Base-by-base conservation (phyloP, 2,113 vertebrate species). In the Strix uralensis region DNA sequence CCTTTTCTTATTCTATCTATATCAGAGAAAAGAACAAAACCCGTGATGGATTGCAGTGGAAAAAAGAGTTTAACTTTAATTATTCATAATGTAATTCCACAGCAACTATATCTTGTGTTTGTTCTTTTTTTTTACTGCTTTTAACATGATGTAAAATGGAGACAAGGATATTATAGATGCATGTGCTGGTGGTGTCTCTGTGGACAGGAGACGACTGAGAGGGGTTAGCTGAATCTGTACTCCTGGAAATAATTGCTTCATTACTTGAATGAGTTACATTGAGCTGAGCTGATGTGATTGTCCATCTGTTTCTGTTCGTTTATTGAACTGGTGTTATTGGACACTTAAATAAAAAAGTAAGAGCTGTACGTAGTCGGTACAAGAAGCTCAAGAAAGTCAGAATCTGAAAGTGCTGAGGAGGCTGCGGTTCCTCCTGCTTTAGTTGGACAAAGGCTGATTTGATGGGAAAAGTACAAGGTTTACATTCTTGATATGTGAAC, bases 211-310 rank as follows among this genome's bases (percentile, higher is more conserved):
- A 17, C 29, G 13, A 36, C 36, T 62, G 58, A 82, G 96, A 96
- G 82, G 65, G 57, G 62, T 95, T 85, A 84, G 66, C 17, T 86
- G 94, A 95, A 65, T 90, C 85, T 94, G 59, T 94, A 51, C 73
- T 96, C 86, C 79, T 89, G 87, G 71, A 92, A 97, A 94, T 95
- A 97, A 97, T 97, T 97, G 81, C 92, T 97, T 97, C 96, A 96
- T 97, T 97, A 96, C 90, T 95, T 94, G 82, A 96, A 92, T 73
- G 90, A 73, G 77, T 95, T 97, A 91, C 94, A 87, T 26, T 36
- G 66, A 96, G 88, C 83, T 12, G 21, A 94, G 81, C 73, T 93
- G 93, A 87, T 96, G 92, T 62, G 91, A 51, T 65, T 97, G 57
- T 93, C 94, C 96, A 94, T 96, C 94, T 97, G 92, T 84, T 98